phyloP scores from a whole-genome alignment of 2,113 vertebrate genomes.

The Vidua macroura region DNA sequence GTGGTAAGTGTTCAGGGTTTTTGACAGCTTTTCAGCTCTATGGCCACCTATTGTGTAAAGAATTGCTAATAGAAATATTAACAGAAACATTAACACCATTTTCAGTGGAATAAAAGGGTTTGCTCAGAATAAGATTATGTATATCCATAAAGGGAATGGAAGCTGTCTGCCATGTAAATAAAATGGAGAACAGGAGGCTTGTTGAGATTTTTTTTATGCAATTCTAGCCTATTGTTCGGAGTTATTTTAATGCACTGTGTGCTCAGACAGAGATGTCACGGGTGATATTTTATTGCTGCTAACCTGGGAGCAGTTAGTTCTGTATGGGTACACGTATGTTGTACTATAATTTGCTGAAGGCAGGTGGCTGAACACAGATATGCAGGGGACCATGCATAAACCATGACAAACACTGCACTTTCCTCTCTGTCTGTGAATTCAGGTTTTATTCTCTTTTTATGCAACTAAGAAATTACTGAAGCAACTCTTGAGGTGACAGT shows the following conservation, averaged over 20 bases:
- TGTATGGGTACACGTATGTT: not conserved
- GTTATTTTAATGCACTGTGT: not conserved
- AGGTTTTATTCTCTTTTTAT: not conserved
- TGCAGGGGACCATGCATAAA: not conserved
- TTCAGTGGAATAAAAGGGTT: not conserved
- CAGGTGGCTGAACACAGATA: not conserved
- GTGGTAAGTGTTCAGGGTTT: not conserved
- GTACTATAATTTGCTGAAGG: not conserved
- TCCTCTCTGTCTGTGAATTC: not conserved
- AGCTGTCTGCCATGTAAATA: not conserved
- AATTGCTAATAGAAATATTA: not conserved
- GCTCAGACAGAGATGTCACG: not conserved
- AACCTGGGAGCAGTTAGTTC: not conserved
- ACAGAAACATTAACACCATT: not conserved
- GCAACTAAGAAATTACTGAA: not conserved
- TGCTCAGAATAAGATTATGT: not conserved
- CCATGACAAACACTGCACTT: not conserved
- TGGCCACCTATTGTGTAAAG: not conserved
- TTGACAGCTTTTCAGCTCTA: not conserved
- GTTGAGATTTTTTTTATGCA: not conserved
- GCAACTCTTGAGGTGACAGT: not conserved
- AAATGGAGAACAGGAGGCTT: not conserved
- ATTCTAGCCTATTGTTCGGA: not conserved
- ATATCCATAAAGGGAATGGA: not conserved
- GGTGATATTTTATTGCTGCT: not conserved